Base-by-base conservation (phyloP, 1,140 invertebrate genomes). In the Meloidogyne chitwoodi region DNA sequence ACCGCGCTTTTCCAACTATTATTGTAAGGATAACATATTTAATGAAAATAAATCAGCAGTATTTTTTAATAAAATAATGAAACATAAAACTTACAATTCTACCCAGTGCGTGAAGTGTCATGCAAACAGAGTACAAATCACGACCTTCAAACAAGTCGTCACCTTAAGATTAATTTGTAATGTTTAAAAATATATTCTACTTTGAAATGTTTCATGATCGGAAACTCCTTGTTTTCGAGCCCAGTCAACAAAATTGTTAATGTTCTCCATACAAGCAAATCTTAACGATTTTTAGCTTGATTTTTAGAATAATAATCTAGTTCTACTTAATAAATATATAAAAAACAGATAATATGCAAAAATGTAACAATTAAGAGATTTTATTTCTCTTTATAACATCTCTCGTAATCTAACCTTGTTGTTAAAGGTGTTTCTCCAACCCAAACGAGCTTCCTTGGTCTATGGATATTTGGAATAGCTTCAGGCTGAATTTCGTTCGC, bases 261-360 rank as follows among this genome's bases (percentile, higher is more conserved):
- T 97, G 87, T 98, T 98, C 89, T 98, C 95, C 95, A 98, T 98
- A 87, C 93, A 95, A 85, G 92, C 92, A 74, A 97, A 89, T 89
- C 94, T 93, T 83, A 11, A 83, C 79, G 61, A 91, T 90, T 88
- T 94, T 93, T 94, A 89, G 93, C 94, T n/a, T n/a, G n/a, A n/a
- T n/a, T n/a, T n/a, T n/a, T n/a, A n/a, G n/a, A n/a, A n/a, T n/a
- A n/a, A n/a, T n/a, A n/a, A n/a, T n/a, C n/a, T n/a, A n/a, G n/a
- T n/a, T n/a, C n/a, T n/a, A n/a, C n/a, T n/a, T n/a, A n/a, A n/a
- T n/a, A n/a, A n/a, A n/a, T n/a, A n/a, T n/a, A n/a, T n/a, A n/a
- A n/a, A n/a, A n/a, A n/a, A n/a, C n/a, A n/a, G n/a, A n/a, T n/a
- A n/a, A n/a, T n/a, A n/a, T n/a, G n/a, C n/a, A n/a, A n/a, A n/a